Conservation (phyloP, 2,113 vertebrate genomes). For the Loxodonta africana region DNA sequence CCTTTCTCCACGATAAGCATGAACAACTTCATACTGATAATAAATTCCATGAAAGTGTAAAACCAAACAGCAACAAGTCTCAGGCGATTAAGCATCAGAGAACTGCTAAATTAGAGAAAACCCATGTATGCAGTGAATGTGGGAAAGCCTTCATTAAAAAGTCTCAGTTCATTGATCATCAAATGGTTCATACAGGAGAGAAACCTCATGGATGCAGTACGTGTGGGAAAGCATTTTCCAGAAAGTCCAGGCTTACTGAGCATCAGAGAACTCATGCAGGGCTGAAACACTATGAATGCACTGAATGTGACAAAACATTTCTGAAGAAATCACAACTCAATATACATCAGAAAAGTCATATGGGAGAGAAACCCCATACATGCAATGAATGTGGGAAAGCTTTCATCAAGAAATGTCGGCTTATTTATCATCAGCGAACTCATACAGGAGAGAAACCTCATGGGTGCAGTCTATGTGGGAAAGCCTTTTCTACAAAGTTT, state of each 20-base stretch:
- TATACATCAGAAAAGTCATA: constrained; percentile 57
- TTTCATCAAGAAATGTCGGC: constrained; percentile 59
- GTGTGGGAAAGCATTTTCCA: constrained; percentile 59
- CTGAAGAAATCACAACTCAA: constrained; percentile 33
- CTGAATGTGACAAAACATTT: constrained; percentile 59
- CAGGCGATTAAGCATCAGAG: background rate
- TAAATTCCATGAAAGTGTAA: background rate
- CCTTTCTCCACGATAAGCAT: background rate
- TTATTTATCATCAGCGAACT: constrained; percentile 52
- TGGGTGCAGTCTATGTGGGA: constrained; percentile 61
- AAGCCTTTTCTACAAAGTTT: constrained; percentile 56
- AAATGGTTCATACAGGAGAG: constrained; percentile 39
- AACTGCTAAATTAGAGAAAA: constrained; percentile 13
- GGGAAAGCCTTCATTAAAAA: constrained; percentile 33
- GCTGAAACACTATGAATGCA: constrained; percentile 1
- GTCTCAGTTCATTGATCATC: constrained; percentile 59
- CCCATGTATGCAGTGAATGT: background rate
- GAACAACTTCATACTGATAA: background rate
- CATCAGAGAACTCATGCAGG: constrained; percentile 56
- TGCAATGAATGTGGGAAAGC: constrained; percentile 78
- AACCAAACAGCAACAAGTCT: background rate
- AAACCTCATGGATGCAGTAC: constrained; percentile 22
- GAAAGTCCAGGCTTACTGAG: constrained; percentile 39
- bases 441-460: constrained; percentile 72
- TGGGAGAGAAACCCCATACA: constrained; percentile 67